Percentiles rank a stretch among this genome's conserved stretches.
phyloP scores from a whole-genome alignment of 1,140 invertebrate genomes.

The Drosophila willistoni region DNA sequence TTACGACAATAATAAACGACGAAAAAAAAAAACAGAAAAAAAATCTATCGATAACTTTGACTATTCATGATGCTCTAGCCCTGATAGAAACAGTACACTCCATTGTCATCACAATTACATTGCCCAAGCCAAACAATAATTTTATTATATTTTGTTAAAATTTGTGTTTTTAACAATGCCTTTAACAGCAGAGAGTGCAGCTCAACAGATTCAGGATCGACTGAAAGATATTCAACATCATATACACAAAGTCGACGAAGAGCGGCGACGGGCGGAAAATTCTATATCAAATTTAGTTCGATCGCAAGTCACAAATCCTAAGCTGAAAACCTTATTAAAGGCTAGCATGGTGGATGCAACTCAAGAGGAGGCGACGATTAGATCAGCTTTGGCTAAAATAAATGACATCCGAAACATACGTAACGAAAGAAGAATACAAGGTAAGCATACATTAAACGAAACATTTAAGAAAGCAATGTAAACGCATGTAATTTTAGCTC shows the following conservation, averaged over 20 bases:
- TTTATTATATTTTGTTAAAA: neutral
- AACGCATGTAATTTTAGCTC: slow-evolving; percentile 82
- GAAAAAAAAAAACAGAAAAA: too few relatives aligned
- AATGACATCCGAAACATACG: slow-evolving; percentile 95
- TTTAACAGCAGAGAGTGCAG: slow-evolving; percentile 90
- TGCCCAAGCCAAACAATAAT: neutral
- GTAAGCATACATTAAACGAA: neutral
- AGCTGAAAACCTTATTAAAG: slow-evolving; percentile 92
- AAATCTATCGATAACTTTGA: too few relatives aligned
- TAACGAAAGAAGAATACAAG: slow-evolving; percentile 93
- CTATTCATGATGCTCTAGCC: too few relatives aligned
- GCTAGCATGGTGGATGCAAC: slow-evolving; percentile 91
- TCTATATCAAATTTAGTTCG: slow-evolving; percentile 91
- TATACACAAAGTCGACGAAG: slow-evolving; percentile 92
- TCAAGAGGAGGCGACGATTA: slow-evolving; percentile 92
- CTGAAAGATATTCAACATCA: slow-evolving; percentile 90
- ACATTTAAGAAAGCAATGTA: neutral
- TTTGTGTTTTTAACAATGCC: slow-evolving; percentile 85
- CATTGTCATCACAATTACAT: slow-evolving; percentile 3
- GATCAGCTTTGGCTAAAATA: slow-evolving; percentile 93
- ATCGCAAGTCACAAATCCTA: slow-evolving; percentile 88
- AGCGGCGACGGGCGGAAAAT: slow-evolving; percentile 89
- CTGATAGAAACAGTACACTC: too few relatives aligned
- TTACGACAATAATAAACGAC: too few relatives aligned
- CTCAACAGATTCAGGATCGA: slow-evolving; percentile 88